Evolutionary conservation across 2,113 vertebrate genomes (phyloP), one percentile per base, ranked within the genome.

Genomic region (Pomatorhinus ruficollis): DNA sequence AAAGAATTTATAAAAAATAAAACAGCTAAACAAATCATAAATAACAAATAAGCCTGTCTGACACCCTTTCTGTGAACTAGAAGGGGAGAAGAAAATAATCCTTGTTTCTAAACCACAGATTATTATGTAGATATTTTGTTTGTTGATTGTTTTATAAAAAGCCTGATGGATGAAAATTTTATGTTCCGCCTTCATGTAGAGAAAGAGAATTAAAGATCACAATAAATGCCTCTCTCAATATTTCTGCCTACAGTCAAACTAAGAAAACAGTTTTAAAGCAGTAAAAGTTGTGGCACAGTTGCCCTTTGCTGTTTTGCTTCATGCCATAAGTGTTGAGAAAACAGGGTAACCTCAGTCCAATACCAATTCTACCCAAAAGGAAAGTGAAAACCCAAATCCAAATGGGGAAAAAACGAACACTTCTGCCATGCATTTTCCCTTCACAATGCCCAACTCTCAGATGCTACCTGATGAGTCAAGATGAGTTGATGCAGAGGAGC

Each of bases 141-240:
- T 82, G 39, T 50, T 81, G 49, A 91, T 87, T 57, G 56, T 68
- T 94, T 94, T 87, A 60, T 77, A 64, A 89, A 94, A 94, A 76
- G 23, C 57, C 35, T 49, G 57, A 59, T 40, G 78, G 31, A 93
- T 93, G 54, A 97, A 96, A 81, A 37, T 63, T 93, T 89, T 93
- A 89, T 86, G 45, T 57, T 23, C 23, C 0, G 3, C 14, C 21
- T 90, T 85, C 24, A 2, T 42, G 35, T 45, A 85, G 25, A 83
- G 39, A 89, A 89, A 86, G 18, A 33, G 39, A 95, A 79, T 64
- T 66, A 86, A 87, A 88, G 11, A 25, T 75, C 30, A 64, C 28
- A 74, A 44, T 50, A 89, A 94, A 63, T 16, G 8, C 57, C 33
- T 57, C 27, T 86, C 56, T 86, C 28, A 4, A 35, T 87, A 30